phyloP scores from a whole-genome alignment of 23 tunicate genomes.

The Halocynthia roretzi region DNA sequence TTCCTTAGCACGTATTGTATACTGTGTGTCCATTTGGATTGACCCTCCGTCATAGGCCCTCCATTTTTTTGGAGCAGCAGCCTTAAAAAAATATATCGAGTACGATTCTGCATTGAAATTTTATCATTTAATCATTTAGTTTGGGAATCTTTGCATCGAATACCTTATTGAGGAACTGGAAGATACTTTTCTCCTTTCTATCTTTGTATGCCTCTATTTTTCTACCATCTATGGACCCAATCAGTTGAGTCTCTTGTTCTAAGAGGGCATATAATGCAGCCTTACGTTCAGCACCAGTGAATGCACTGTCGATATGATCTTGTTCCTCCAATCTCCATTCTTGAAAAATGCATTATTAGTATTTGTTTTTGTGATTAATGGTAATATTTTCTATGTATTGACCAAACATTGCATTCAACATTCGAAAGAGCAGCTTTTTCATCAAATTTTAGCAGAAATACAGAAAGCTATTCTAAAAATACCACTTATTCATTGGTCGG shows the following conservation, averaged over 20 bases:
- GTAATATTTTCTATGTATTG: no score
- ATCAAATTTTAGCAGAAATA: no score
- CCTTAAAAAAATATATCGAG: conserved; percentile 24
- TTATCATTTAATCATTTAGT: not conserved
- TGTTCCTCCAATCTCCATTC: conserved; percentile 95
- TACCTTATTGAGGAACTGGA: conserved; percentile 60
- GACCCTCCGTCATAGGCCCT: conserved; percentile 91
- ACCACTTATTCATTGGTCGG: no score
- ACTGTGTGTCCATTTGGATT: conserved; percentile 98
- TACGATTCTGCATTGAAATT: not conserved
- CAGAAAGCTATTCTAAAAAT: no score
- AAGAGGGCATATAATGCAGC: conserved; percentile 78
- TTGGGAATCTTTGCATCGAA: not conserved
- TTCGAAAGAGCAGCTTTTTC: no score
- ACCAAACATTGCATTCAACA: no score
- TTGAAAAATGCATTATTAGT: not conserved
- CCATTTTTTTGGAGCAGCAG: conserved; percentile 99
- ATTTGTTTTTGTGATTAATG: not conserved
- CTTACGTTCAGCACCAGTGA: conserved; percentile 66
- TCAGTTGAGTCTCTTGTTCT: conserved; percentile 81
- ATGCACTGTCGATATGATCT: conserved; percentile 59
- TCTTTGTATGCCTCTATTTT: conserved; percentile 49
- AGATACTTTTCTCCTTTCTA: conserved; percentile 31
- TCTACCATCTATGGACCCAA: conserved; percentile 75
- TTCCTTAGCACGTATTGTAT: conserved; percentile 95